These are phyloP conservation scores for Megalops cyprinoides DNA, from an alignment of 2,797 vertebrate species.

Conservation along the genomic window DNA sequence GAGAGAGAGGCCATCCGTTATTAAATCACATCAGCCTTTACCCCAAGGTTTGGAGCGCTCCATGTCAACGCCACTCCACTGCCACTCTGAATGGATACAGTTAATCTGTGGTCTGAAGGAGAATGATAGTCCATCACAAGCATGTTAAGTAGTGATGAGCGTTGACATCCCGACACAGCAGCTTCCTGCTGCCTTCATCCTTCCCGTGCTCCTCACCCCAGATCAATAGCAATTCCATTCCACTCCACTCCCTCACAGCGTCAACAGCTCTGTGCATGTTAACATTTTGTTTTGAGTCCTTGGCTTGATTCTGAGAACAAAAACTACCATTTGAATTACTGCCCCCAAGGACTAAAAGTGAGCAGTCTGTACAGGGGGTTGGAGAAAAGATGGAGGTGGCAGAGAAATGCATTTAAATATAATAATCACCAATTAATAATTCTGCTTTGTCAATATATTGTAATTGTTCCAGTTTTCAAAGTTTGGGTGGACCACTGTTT, in stretches of 20 bases:
- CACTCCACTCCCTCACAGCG: too few relatives aligned
- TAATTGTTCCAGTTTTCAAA: conserved; percentile 6
- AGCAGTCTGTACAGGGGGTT: too few relatives aligned
- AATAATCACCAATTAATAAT: conserved; percentile 15
- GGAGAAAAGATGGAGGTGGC: background rate
- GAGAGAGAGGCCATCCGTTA: conserved; percentile 48
- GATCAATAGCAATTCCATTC: too few relatives aligned
- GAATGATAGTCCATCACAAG: background rate
- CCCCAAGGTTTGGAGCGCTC: background rate
- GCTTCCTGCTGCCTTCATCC: too few relatives aligned
- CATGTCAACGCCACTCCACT: too few relatives aligned
- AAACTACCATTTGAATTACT: too few relatives aligned
- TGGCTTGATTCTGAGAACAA: too few relatives aligned
- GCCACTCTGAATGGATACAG: background rate
- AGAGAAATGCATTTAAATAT: conserved; percentile 18
- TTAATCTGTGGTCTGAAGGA: background rate
- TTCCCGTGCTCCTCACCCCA: too few relatives aligned
- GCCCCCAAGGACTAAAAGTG: too few relatives aligned
- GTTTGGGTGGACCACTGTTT: conserved; percentile 9
- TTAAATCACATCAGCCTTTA: conserved; percentile 19
- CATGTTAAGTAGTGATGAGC: background rate
- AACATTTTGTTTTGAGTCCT: too few relatives aligned
- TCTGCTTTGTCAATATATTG: conserved; percentile 10
- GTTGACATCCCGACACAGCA: too few relatives aligned
- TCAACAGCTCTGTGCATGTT: too few relatives aligned